These are phyloP conservation scores for Adoxophyes honmai DNA, from an alignment of 1,140 invertebrate species.

Conservation along the genomic window DNA sequence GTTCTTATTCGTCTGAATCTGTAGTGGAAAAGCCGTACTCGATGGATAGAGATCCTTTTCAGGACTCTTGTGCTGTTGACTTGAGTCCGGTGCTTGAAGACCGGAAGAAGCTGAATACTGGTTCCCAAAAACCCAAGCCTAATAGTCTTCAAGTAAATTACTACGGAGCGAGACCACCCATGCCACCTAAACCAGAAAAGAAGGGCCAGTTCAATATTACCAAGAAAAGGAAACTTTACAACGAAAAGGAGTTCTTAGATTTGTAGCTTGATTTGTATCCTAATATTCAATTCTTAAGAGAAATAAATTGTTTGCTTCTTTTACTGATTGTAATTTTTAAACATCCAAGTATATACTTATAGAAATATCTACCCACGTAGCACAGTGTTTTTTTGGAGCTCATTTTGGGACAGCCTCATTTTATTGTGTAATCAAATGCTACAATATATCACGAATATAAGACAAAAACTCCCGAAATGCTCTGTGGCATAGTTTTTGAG, in stretches of 20 bases:
- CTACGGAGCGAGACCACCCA: constrained; percentile 31
- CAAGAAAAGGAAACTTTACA: constrained; percentile 68
- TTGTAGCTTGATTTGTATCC: constrained; percentile 30
- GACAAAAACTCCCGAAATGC: too few species aligned
- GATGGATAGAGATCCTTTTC: constrained; percentile 34
- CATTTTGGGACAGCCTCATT: too few species aligned
- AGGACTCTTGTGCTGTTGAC: constrained; percentile 25
- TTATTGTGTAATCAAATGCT: too few species aligned
- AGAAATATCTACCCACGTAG: too few species aligned
- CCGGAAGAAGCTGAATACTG: constrained; percentile 19
- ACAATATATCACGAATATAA: too few species aligned
- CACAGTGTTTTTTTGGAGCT: too few species aligned
- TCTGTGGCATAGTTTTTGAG: too few species aligned
- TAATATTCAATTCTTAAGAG: too few species aligned
- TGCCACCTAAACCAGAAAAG: constrained; percentile 37
- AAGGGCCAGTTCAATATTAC: constrained; percentile 63
- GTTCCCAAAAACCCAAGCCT: constrained; percentile 30
- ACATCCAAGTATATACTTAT: too few species aligned
- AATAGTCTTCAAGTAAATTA: constrained; percentile 50
- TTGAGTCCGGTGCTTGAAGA: constrained; percentile 24
- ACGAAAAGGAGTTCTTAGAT: constrained; percentile 58
- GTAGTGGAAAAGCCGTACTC: constrained; percentile 62
- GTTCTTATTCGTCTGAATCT: constrained; percentile 39
- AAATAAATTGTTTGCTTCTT: too few species aligned
- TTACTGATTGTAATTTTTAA: too few species aligned